Evolutionary conservation across 2,888 invertebrate genomes (phyloP).

Genomic region (Temnothorax rugatulus): DNA sequence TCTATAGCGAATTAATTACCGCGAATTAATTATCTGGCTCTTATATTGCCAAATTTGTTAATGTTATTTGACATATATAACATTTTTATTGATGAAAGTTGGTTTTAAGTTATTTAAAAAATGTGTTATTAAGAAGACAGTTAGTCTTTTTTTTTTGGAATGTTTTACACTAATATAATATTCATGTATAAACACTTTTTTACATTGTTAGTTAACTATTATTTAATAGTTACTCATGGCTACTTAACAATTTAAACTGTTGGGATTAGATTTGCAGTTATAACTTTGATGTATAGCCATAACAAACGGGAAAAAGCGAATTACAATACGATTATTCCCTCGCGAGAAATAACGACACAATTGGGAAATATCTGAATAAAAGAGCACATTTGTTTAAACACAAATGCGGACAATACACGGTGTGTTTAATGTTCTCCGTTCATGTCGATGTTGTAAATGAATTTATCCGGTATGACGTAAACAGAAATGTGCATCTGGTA

Average conservation of each 20-base stretch:
- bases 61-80: too few relatives aligned
- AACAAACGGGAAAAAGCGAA: not conserved
- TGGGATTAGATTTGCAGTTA: not conserved
- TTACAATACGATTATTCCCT: not conserved
- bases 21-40: too few relatives aligned
- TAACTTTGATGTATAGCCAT: not conserved
- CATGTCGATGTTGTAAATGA: conserved; percentile 39
- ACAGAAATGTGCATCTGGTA: conserved; percentile 28
- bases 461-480: conserved; percentile 42
- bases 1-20: too few relatives aligned
- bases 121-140: not conserved
- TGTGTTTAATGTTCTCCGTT: conserved; percentile 22
- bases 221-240: too few relatives aligned
- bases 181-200: not conserved
- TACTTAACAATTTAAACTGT: not conserved
- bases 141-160: not conserved
- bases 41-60: too few relatives aligned
- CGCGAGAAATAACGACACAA: not conserved
- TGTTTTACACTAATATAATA: not conserved
- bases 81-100: not conserved
- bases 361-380: conserved; percentile 19
- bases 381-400: conserved; percentile 33
- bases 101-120: not conserved
- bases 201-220: not conserved
- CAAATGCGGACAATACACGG: not conserved